These are phyloP conservation scores for Toxotes lorentzi DNA, from an alignment of 2,797 vertebrate species.

Conservation along the genomic window DNA sequence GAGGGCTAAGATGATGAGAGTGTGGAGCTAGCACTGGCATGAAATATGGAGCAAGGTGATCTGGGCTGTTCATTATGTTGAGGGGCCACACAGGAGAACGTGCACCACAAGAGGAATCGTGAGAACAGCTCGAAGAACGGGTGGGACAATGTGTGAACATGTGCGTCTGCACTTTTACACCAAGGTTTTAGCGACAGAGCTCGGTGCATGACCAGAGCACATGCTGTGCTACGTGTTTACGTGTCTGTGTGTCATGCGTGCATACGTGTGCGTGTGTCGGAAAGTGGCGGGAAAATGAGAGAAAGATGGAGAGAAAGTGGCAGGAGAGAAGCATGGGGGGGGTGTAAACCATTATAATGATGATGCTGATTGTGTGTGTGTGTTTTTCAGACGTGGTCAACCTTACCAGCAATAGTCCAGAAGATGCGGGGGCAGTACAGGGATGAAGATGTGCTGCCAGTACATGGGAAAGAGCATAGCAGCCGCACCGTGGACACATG, in stretches of 20 bases:
- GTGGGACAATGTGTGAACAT: constrained; percentile 58
- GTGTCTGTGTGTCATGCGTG: constrained; percentile 16
- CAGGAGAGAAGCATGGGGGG: constrained; percentile 14
- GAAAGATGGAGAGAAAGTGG: constrained; percentile 6
- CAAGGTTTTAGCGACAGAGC: constrained; percentile 29
- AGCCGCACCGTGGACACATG: constrained; percentile 95
- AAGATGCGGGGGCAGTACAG: constrained; percentile 96
- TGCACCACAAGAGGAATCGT: constrained; percentile 36
- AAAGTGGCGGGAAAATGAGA: constrained; percentile 14
- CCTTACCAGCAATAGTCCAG: constrained; percentile 99
- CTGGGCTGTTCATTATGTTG: constrained; percentile 63
- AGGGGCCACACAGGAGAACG: constrained; percentile 66
- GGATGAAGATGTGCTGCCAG: constrained; percentile 99
- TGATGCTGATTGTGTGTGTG: constrained; percentile 10
- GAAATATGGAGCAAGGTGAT: constrained; percentile 78
- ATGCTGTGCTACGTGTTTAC: constrained; percentile 19
- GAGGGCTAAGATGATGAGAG: constrained; percentile 67
- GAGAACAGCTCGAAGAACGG: constrained; percentile 47
- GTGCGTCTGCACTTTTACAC: constrained; percentile 53
- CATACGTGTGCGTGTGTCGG: neutral
- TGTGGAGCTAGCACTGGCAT: constrained; percentile 55
- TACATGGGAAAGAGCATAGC: constrained; percentile 98
- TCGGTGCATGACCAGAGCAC: constrained; percentile 19
- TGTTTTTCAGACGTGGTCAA: constrained; percentile 54
- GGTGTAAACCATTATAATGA: constrained; percentile 28